Base-by-base conservation (phyloP, 23 tunicate species). In the Ciona savignyi region DNA sequence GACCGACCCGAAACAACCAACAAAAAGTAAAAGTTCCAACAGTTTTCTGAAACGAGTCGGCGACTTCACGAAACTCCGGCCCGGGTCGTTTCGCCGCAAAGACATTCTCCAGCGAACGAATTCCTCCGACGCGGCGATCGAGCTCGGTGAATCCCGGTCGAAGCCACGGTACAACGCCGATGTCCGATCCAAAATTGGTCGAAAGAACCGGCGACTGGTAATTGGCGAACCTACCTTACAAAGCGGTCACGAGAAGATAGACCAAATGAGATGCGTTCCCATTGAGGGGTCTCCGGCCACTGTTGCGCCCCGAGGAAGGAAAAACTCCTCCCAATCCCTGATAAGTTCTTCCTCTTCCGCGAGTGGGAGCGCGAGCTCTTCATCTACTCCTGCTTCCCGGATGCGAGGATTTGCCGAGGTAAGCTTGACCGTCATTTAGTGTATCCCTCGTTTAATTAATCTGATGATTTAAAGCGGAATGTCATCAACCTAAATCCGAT, bases 21-120 rank as follows among this genome's bases (percentile, higher is more conserved):
- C 70, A 29, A 83, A 83, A 77, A 70, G 69, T 30, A 83, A 83
- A 77, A 70, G 75, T 30, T 42, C 56, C 56, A 68, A 82, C 66
- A 84, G 89, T 51, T 85, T 85, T 51, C 70, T 85, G 26, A 79
- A 79, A 29, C 66, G 84, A 48, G 82, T 87, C 6, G 80, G 92
- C 3, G 88, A 82, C 56, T 63, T 76, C 28, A 66, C 71, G 61
- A 80, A 81, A 71, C 29, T 86, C 30, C 60, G 78, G 34, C 62
- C 64, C 15, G 83, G 88, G 23, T 83, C 88, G 25, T 83, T 89
- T 67, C 77, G 85, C 1, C 66, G 77, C 23, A 85, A 89, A 33
- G 85, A 80, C 24, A 6, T 29, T 20, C 51, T 49, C 28, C 80
- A 56, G 22, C 61, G 80, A 32, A 51, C 80, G n/a, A 56, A 48